Evolutionary conservation across 1,140 invertebrate genomes (phyloP).

Genomic region (Zaprionus kolodkinae): DNA sequence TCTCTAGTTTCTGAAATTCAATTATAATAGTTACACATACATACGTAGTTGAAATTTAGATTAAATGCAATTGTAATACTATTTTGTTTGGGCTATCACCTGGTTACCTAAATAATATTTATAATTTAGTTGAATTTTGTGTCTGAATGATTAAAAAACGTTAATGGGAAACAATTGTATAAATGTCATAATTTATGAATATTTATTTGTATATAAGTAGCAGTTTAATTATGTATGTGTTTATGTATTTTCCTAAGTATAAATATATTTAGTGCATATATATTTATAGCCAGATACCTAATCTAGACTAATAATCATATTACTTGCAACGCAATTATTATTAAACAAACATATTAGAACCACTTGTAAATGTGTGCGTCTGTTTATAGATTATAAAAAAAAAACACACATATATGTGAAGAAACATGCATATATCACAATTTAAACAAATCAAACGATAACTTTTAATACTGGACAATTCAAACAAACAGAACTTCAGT

Average conservation of each 20-base stretch:
- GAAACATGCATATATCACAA: slow-evolving; percentile 53
- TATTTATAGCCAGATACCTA: slow-evolving; percentile 47
- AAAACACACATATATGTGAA: slow-evolving; percentile 12
- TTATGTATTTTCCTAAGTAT: slow-evolving; percentile 22
- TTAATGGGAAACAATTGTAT: slow-evolving; percentile 35
- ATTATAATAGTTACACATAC: slow-evolving; percentile 27
- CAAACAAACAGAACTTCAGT: slow-evolving; percentile 61
- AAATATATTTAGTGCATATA: slow-evolving; percentile 28
- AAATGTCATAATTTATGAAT: slow-evolving; percentile 49
- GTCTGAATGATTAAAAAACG: slow-evolving; percentile 42
- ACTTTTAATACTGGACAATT: slow-evolving; percentile 73
- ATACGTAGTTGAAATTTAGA: slow-evolving; percentile 27
- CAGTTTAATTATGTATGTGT: slow-evolving; percentile 39
- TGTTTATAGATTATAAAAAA: slow-evolving; percentile 51
- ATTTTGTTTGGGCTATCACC: neutral
- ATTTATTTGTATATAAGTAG: slow-evolving; percentile 70
- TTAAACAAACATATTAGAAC: slow-evolving; percentile 53
- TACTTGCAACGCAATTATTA: slow-evolving; percentile 44
- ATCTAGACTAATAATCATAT: slow-evolving; percentile 47
- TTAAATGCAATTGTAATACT: slow-evolving; percentile 20
- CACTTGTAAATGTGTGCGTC: slow-evolving; percentile 23
- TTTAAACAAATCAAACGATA: slow-evolving; percentile 45
- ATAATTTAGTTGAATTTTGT: slow-evolving; percentile 50
- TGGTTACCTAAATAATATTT: slow-evolving; percentile 15
- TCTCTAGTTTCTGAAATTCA: slow-evolving; percentile 32